Conservation (phyloP, 2,888 invertebrate genomes). For the Drosophila kuntzei region DNA sequence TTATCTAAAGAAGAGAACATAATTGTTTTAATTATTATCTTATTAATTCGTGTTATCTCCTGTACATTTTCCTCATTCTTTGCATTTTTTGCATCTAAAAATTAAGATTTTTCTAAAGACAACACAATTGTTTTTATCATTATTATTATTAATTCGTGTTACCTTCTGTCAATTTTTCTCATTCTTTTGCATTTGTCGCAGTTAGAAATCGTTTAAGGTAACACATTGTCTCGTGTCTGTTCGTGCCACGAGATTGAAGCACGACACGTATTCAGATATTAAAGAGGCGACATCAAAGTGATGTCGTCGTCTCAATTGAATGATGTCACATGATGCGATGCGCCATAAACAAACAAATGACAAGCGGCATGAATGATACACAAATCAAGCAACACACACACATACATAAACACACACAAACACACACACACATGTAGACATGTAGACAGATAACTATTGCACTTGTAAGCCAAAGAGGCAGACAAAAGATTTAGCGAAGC, state of each 20-base stretch:
- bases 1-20: too few relatives aligned
- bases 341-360: conserved; percentile 59
- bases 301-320: conserved; percentile 58
- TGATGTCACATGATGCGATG: conserved; percentile 66
- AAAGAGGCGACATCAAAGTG: conserved; percentile 36
- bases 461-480: conserved; percentile 52
- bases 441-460: conserved; percentile 29
- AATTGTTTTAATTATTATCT: too few relatives aligned
- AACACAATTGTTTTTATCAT: too few relatives aligned
- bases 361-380: conserved; percentile 42
- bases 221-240: background rate
- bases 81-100: too few relatives aligned
- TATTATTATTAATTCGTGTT: too few relatives aligned
- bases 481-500: conserved; percentile 62
- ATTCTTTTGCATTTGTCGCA: too few relatives aligned
- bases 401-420: conserved; percentile 8
- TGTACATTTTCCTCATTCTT: too few relatives aligned
- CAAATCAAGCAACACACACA: conserved; percentile 40
- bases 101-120: too few relatives aligned
- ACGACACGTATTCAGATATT: background rate
- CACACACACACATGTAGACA: background rate
- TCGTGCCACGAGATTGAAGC: conserved; percentile 6
- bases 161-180: background rate
- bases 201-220: background rate
- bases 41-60: too few relatives aligned